Base-by-base conservation (phyloP, 2,113 vertebrate species). In the Crocuta crocuta region DNA sequence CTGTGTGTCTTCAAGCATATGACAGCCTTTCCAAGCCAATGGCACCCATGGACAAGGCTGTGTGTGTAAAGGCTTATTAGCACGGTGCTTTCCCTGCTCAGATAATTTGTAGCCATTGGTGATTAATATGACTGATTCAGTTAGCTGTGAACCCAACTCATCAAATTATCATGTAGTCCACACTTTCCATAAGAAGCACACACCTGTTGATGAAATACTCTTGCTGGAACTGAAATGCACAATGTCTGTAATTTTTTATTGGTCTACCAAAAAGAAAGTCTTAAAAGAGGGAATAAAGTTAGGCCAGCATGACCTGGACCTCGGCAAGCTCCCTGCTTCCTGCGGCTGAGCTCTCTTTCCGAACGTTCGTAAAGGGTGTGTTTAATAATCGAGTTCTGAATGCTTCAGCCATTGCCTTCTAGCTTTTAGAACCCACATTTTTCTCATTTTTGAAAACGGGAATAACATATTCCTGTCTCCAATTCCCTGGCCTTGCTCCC, bases 371-470 rank as follows among this genome's bases (percentile, higher is more conserved):
- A 66, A 78, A 90, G 80, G 19, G 68, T 26, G 17, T 68, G 24
- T 66, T 93, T 73, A 76, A 95, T 85, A 83, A 92, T 87, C 2
- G 0, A 79, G 66, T 70, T 96, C 87, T 5, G 15, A 91, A 94
- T 39, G 50, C 74, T 92, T 70, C 23, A n/a, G 66, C 48, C 90
- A 58, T 45, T 94, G 91, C 84, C 94, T 94, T 92, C 68, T 70
- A 73, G 85, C n/a, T 82, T 94, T 94, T 55, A 78, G 71, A 92
- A 93, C 84, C 16, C 81, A 97, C 97, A 95, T 98, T 97, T 97
- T 98, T 97, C 96, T 98, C 96, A 98, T 98, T 97, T 98, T 97
- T 98, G 76, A 96, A 91, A 96, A 91, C 93, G 96, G 35, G 71
- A 96, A 90, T 97, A 97, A 90, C 95, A 97, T 96, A 97, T 96